Conservation (phyloP, 2,888 invertebrate species). For the Dolichomitus sp. region DNA sequence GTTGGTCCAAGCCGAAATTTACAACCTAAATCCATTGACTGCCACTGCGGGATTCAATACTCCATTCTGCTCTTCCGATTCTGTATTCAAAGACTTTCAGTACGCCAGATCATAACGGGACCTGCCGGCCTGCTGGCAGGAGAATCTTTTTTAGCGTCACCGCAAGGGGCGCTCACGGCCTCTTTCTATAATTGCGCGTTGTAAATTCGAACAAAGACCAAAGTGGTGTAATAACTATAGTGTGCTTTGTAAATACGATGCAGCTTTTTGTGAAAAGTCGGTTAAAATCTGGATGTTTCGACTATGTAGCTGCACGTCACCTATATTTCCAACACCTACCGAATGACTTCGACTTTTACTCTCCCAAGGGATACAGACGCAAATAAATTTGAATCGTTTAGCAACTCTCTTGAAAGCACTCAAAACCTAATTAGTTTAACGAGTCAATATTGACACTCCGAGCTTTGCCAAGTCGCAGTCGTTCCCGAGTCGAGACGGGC, state of each 20-base stretch:
- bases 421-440: slow-evolving; percentile 64
- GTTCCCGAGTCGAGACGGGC: slow-evolving; percentile 17
- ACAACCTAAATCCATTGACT: background rate
- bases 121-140: too few relatives aligned
- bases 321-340: slow-evolving; percentile 1
- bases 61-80: slow-evolving; percentile 2
- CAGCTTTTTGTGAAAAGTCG: slow-evolving; percentile 18
- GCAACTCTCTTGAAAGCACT: slow-evolving; percentile 58
- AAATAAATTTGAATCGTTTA: slow-evolving; percentile 65
- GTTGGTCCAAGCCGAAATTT: slow-evolving; percentile 31
- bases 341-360: background rate
- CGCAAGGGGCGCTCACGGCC: too few relatives aligned
- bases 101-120: slow-evolving; percentile 2
- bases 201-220: too few relatives aligned
- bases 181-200: too few relatives aligned
- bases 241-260: background rate
- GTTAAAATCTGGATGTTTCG: slow-evolving; percentile 24
- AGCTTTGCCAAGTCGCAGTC: slow-evolving; percentile 50
- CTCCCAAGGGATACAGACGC: slow-evolving; percentile 7
- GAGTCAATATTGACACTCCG: slow-evolving; percentile 64
- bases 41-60: slow-evolving; percentile 24
- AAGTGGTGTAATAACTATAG: background rate
- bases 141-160: too few relatives aligned
- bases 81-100: slow-evolving; percentile 28
- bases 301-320: background rate